Evolutionary conservation across 2,113 vertebrate species (phyloP), one percentile per base, ranked within the genome.

Genomic region (Synodontis membranacea): DNA sequence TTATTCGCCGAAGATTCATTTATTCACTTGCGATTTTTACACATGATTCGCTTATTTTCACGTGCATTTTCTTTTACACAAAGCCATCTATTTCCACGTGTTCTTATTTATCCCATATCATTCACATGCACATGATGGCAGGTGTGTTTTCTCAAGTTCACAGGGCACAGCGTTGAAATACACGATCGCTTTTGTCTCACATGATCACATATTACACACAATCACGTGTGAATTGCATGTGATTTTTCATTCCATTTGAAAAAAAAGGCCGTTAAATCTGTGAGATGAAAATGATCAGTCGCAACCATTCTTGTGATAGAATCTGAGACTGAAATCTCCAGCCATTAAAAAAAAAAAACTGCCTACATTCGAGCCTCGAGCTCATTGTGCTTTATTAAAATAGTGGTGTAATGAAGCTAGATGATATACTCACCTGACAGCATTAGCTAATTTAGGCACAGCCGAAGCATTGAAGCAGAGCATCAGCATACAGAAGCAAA

Each of bases 401-500:
- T 78, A 54, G 34, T 48, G 54, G 83, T 76, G 70, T 84, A 76
- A 76, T 75, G 66, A 74, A 54, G 37, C 46, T 15, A 39, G 28
- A 78, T 23, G 64, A 83, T 83, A 83, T 37, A 83, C 64, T 83
- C 34, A 83, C 62, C 46, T 70, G 46, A 83, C 44, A 68, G 15
- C 82, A 76, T 54, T 56, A 60, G 70, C 58, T 58, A 86, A 54
- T 76, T 66, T 48, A 50, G 58, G 75, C 21, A 46, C 44, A 52
- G 37, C 54, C 48, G 52, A 81, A 76, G 79, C 83, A 82, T 11
- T 76, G 46, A 75, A 82, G 86, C 86, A 78, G 75, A 84, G 64
- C 78, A 84, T 72, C 64, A n/a, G 62, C 79, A 81, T 58, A 68
- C 78, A 76, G 75, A 80, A 37, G 68, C 88, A 82, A 70, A 86